Base-by-base conservation (phyloP, 2,888 invertebrate genomes). In the Allacma fusca region DNA sequence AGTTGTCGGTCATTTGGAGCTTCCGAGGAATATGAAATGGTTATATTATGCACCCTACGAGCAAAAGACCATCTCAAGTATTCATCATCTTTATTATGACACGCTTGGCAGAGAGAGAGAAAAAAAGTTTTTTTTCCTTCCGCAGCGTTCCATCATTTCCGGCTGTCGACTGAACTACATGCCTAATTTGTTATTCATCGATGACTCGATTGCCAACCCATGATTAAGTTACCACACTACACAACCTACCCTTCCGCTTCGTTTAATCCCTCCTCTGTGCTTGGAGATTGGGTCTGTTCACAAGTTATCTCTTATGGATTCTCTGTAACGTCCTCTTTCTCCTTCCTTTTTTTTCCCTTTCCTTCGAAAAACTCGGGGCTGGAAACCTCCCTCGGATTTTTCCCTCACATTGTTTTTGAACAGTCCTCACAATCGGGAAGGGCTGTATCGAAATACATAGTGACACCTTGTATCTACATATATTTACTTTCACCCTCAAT, bases 121-220 rank as follows among this genome's bases (percentile, higher is more conserved):
- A 26, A 62, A 75, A 75, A 76, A 77, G 67, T 62, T 29, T 73
- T 77, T 43, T 28, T 29, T 43, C 64, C 64, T 57, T 62, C 70
- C 69, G 62, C 69, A 69, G 73, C 77, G 76, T 77, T 77, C 77
- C 77, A 77, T 79, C 79, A 79, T 77, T 79, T 79, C 77, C 79
- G 79, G 79, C 75, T 72, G 72, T 75, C 72, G 70, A 43, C 70
- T 76, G 43, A 70, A 70, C 69, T 76, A 70, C 80, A 82, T 76
- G 80, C 80, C 81, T 83, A 83, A 83, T 83, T 83, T 81, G 79
- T 78, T 81, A 83, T 83, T 83, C 83, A 83, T 83, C 76, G 81
- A 79, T 78, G 76, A 80, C 70, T 75, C 65, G 73, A 79, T 76
- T 76, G 76, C 77, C 79, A 78, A 70, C 43, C 76, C 69, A 59